Conservation (phyloP, 35 echinoderm and acorn worm genomes). For the Holothuria glaberrima region DNA sequence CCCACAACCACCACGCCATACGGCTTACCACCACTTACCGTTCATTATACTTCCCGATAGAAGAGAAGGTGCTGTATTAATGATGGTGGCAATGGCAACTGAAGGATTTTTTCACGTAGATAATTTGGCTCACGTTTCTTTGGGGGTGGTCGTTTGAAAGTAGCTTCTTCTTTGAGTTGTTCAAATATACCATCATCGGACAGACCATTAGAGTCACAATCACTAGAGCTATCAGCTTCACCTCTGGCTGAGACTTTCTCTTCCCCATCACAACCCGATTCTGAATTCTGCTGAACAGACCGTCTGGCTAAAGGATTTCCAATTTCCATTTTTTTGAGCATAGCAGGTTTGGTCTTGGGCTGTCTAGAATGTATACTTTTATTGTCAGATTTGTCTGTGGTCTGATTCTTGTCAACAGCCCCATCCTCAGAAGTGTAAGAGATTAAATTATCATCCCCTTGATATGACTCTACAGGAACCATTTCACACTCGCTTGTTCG, state of each 20-base stretch:
- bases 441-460: not conserved
- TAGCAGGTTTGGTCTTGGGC: too few species aligned
- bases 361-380: too few species aligned
- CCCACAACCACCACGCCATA: not conserved
- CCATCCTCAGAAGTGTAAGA: too few species aligned
- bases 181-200: constrained; percentile 85
- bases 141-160: constrained; percentile 4
- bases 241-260: constrained; percentile 26
- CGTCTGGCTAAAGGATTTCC: too few species aligned
- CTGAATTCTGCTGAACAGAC: too few species aligned
- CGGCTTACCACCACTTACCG: not conserved
- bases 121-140: constrained; percentile 73
- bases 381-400: too few species aligned
- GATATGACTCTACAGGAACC: not conserved
- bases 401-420: too few species aligned
- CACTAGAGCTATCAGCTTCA: constrained; percentile 61
- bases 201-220: constrained; percentile 56
- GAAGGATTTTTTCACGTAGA: constrained; percentile 74
- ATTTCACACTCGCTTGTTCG: constrained; percentile 85
- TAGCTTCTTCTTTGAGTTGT: constrained; percentile 65
- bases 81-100: constrained; percentile 80
- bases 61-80: constrained; percentile 85
- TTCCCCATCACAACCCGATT: constrained; percentile 19
- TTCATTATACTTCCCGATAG: constrained; percentile 63
- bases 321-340: too few species aligned